phyloP scores from a whole-genome alignment of 2,113 vertebrate genomes.

The Stigmatopora argus region DNA sequence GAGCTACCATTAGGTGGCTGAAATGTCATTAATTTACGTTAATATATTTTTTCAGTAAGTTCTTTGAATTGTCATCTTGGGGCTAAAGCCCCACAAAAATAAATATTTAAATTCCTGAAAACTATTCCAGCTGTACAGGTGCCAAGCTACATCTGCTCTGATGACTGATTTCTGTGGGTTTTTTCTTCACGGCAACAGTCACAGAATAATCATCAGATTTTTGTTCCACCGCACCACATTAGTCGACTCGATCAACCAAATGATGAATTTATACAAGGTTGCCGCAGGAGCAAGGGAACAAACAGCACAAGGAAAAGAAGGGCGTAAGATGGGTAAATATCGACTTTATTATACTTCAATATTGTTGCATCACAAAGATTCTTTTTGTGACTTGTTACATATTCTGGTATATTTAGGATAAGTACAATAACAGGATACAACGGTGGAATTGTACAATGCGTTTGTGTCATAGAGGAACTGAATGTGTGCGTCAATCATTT shows the following conservation, averaged over 20 bases:
- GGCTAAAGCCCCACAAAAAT: no score
- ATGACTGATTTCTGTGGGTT: slow-evolving; percentile 64
- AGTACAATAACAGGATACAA: slow-evolving; percentile 54
- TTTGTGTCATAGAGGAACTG: slow-evolving; percentile 51
- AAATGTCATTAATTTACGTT: no score
- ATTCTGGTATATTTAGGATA: slow-evolving; percentile 49
- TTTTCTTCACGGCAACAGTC: slow-evolving; percentile 21
- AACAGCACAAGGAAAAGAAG: slow-evolving; percentile 41
- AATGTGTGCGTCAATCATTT: slow-evolving; percentile 35
- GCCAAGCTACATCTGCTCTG: slow-evolving; percentile 14
- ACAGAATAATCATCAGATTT: no score
- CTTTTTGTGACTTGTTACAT: slow-evolving; percentile 68
- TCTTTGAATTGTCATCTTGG: no score
- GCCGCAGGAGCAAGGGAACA: slow-evolving; percentile 24
- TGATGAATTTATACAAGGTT: not conserved
- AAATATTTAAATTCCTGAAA: not conserved
- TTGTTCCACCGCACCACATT: not conserved
- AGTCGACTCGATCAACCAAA: not conserved
- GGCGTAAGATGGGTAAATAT: slow-evolving; percentile 70
- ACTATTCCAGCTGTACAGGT: not conserved
- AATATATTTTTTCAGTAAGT: no score
- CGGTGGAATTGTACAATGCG: slow-evolving; percentile 65
- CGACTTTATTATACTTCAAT: slow-evolving; percentile 72
- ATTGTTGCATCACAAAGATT: slow-evolving; percentile 71
- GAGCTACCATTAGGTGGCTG: no score